A percentile compares a stretch with the other conserved stretches of the same genome.
These are phyloP conservation scores for Sus cebifrons DNA, from an alignment of 2,797 vertebrate species.

Conservation along the genomic window DNA sequence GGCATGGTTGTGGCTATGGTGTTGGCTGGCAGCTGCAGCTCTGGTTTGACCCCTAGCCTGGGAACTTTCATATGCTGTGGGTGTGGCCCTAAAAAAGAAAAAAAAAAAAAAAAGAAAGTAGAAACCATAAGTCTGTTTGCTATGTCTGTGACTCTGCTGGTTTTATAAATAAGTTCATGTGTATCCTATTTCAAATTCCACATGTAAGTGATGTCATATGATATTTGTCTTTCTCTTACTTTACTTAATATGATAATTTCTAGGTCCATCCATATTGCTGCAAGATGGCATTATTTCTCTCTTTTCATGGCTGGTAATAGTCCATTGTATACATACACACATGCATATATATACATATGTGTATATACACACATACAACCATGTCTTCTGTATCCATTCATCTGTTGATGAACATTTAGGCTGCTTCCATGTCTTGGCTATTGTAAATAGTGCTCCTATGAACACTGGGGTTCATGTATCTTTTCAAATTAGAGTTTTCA, in stretches of 20 bases:
- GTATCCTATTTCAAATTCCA: not conserved
- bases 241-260: not conserved
- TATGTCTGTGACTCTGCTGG: not conserved
- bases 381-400: not conserved
- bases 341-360: not conserved
- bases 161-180: not conserved
- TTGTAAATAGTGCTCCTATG: not conserved
- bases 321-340: not conserved
- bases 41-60: too few species aligned
- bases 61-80: too few species aligned
- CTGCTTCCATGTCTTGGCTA: not conserved
- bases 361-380: too few species aligned
- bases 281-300: not conserved
- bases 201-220: not conserved
- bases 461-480: not conserved
- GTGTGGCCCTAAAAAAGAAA: too few species aligned
- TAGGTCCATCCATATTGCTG: not conserved
- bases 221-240: not conserved
- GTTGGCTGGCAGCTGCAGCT: too few species aligned
- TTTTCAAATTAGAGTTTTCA: not conserved
- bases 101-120: too few species aligned
- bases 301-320: not conserved
- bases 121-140: not conserved
- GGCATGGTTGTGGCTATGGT: too few species aligned
- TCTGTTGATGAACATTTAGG: not conserved